A percentile compares a stretch with the other conserved stretches of the same genome.
phyloP scores from a whole-genome alignment of 2,113 vertebrate genomes.

The Hemichromis elongatus region DNA sequence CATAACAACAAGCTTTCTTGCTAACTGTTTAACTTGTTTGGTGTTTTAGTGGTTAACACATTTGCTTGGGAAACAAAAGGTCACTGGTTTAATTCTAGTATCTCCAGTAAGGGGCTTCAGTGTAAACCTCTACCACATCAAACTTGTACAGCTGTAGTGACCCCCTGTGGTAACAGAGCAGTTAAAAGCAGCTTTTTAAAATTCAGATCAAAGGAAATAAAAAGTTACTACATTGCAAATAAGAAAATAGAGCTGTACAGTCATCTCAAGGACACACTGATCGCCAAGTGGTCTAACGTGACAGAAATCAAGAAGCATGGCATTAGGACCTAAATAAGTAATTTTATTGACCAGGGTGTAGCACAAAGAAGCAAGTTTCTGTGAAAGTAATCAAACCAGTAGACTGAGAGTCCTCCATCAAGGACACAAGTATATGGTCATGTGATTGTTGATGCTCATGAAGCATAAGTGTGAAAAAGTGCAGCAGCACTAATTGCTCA shows the following conservation, averaged over 20 bases:
- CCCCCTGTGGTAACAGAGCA: not conserved
- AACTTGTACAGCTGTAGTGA: not conserved
- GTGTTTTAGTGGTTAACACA: not conserved
- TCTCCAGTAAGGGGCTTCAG: not conserved
- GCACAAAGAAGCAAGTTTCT: no score
- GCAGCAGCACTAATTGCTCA: not conserved
- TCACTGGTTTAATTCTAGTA: not conserved
- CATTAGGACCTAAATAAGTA: not conserved
- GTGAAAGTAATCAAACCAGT: not conserved
- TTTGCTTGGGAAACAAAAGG: not conserved
- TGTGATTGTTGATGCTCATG: not conserved
- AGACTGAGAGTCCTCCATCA: not conserved
- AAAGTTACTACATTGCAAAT: not conserved
- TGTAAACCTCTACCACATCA: not conserved
- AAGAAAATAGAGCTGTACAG: not conserved
- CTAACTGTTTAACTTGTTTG: not conserved
- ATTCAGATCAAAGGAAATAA: not conserved
- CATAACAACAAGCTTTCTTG: not conserved
- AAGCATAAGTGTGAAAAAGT: not conserved
- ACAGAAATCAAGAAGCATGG: not conserved
- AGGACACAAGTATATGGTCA: not conserved
- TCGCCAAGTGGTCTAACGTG: not conserved
- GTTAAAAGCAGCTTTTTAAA: not conserved
- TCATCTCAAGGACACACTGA: not conserved
- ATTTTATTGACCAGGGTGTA: not conserved